Conservation (phyloP, 1,140 invertebrate genomes). For the Neuroterus valhalla region DNA sequence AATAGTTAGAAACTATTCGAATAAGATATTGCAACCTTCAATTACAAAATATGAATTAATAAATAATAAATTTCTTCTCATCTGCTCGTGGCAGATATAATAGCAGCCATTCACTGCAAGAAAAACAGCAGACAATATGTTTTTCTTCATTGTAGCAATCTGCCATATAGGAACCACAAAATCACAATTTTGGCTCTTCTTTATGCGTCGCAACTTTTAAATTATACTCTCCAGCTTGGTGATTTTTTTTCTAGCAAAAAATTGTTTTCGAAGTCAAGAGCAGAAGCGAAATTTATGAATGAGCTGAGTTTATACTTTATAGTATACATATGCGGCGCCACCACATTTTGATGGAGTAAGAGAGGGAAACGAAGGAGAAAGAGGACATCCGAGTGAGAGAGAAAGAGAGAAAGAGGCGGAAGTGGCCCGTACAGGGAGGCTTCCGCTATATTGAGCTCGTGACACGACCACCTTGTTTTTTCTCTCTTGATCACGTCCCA, state of each 20-base stretch:
- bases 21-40: not conserved
- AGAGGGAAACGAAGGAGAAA: not conserved
- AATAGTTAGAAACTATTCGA: not conserved
- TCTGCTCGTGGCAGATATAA: constrained; percentile 10
- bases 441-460: constrained; percentile 72
- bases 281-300: constrained; percentile 15
- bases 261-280: not conserved
- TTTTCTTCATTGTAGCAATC: not conserved
- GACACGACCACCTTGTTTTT: constrained; percentile 66
- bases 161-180: constrained; percentile 2
- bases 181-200: constrained; percentile 4
- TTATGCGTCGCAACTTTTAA: not conserved
- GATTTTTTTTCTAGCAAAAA: not conserved
- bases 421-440: constrained; percentile 70
- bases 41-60: too few relatives aligned
- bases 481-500: constrained; percentile 42
- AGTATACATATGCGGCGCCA: constrained; percentile 8
- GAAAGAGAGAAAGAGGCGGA: constrained; percentile 60
- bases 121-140: constrained; percentile 16
- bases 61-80: constrained; percentile 5
- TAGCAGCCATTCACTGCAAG: not conserved
- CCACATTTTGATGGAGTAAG: not conserved
- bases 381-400: constrained; percentile 27
- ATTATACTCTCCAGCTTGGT: not conserved
- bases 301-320: too few relatives aligned